phyloP scores from a whole-genome alignment of 2,113 vertebrate species.

The Synodontis membranacea region DNA sequence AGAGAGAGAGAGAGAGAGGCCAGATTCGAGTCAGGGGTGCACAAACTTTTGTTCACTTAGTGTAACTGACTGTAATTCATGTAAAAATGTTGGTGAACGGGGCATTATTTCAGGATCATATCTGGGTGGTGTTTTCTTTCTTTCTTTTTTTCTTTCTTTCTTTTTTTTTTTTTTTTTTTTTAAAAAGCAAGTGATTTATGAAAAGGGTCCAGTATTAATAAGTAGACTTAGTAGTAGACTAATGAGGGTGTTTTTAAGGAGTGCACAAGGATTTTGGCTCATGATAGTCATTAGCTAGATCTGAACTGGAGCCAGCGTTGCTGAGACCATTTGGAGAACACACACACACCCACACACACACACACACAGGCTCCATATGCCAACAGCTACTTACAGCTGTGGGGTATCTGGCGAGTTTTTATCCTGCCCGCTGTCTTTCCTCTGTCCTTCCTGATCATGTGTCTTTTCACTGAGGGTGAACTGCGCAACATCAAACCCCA shows the following conservation, averaged over 20 bases:
- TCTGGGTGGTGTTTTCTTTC: not conserved
- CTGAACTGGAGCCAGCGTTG: not conserved
- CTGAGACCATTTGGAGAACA: not conserved
- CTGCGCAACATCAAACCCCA: not conserved
- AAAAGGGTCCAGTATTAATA: not conserved
- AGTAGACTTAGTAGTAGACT: too few species aligned
- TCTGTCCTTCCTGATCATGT: not conserved
- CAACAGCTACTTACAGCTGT: not conserved
- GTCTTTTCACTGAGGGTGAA: not conserved
- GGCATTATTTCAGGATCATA: not conserved
- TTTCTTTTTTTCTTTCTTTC: too few species aligned
- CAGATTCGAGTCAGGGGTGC: not conserved
- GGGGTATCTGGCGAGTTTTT: not conserved
- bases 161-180: too few species aligned
- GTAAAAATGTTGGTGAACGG: not conserved
- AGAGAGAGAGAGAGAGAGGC: too few species aligned
- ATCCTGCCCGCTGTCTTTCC: not conserved
- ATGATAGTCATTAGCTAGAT: not conserved
- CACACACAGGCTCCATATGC: not conserved
- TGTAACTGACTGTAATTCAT: not conserved
- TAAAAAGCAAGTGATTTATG: not conserved
- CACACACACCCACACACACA: too few species aligned
- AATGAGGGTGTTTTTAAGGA: not conserved
- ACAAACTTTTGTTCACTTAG: not conserved
- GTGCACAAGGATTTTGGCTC: not conserved